A percentile compares a stretch with the other conserved stretches of the same genome.
phyloP scores from a whole-genome alignment of 1,140 invertebrate species.

The Paraescarpia echinospica region DNA sequence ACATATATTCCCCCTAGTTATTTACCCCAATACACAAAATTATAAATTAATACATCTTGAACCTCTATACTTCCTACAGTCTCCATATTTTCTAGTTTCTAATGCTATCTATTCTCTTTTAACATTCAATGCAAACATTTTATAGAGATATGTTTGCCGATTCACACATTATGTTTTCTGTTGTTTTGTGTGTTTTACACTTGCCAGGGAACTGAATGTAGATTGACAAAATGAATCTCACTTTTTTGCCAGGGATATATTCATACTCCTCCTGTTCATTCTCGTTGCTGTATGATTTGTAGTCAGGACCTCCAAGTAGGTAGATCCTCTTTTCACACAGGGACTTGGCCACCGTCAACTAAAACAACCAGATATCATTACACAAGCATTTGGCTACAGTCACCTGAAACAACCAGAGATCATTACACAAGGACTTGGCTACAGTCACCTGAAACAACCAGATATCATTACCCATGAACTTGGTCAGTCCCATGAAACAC shows the following conservation, averaged over 20 bases:
- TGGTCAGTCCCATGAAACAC: too few relatives aligned
- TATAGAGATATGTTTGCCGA: too few relatives aligned
- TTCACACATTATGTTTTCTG: too few relatives aligned
- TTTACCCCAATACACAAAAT: background rate
- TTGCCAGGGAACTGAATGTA: too few relatives aligned
- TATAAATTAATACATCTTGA: background rate
- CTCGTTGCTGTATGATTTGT: conserved; percentile 60
- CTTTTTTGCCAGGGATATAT: conserved; percentile 15
- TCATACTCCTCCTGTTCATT: background rate
- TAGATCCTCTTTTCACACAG: conserved; percentile 80
- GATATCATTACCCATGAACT: conserved; percentile 59
- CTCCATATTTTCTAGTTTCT: too few relatives aligned
- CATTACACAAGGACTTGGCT: conserved; percentile 79
- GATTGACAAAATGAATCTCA: background rate
- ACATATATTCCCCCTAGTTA: background rate
- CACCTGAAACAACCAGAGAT: conserved; percentile 52
- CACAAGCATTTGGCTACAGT: conserved; percentile 77
- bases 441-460: conserved; percentile 61
- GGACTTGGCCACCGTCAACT: conserved; percentile 72
- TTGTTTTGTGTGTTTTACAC: too few relatives aligned
- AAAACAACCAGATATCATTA: conserved; percentile 58
- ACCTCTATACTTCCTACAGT: background rate
- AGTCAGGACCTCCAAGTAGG: conserved; percentile 76
- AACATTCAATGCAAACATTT: too few relatives aligned
- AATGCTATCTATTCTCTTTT: too few relatives aligned